Conservation (phyloP, 2,113 vertebrate species). For the Sarotherodon lohbergeri region DNA sequence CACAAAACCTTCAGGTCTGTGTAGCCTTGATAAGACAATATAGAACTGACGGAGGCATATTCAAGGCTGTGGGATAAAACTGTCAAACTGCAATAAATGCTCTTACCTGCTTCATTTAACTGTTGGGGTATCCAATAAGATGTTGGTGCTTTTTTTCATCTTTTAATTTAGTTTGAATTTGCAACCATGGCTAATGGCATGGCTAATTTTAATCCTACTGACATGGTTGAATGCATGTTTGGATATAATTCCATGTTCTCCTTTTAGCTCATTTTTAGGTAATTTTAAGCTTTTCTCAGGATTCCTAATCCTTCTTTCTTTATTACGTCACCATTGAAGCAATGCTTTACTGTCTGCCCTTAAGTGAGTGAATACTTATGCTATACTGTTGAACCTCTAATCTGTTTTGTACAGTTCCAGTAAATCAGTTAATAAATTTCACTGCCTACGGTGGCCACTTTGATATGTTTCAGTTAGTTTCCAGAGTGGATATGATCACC, state of each 20-base stretch:
- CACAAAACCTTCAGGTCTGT: not conserved
- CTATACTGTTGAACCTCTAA: not conserved
- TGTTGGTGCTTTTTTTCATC: not conserved
- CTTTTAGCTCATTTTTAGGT: not conserved
- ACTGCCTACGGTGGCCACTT: not conserved
- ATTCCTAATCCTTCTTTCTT: slow-evolving; percentile 8
- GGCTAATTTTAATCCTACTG: not conserved
- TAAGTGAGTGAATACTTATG: not conserved
- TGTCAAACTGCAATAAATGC: not conserved
- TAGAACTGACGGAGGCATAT: not conserved
- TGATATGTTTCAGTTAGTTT: not conserved
- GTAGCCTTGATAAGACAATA: slow-evolving; percentile 3
- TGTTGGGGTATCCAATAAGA: not conserved
- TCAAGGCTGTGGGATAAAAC: not conserved
- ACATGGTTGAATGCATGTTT: slow-evolving; percentile 1
- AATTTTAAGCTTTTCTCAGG: slow-evolving; percentile 1
- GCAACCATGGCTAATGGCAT: not conserved
- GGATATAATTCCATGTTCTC: not conserved
- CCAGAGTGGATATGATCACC: not conserved
- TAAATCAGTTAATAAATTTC: not conserved
- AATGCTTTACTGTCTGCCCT: not conserved
- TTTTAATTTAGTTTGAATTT: not conserved
- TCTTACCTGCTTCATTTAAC: not conserved
- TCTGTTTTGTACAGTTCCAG: not conserved
- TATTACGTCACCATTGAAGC: not conserved